phyloP scores from a whole-genome alignment of 2,888 invertebrate species.

The Dione vanillae region DNA sequence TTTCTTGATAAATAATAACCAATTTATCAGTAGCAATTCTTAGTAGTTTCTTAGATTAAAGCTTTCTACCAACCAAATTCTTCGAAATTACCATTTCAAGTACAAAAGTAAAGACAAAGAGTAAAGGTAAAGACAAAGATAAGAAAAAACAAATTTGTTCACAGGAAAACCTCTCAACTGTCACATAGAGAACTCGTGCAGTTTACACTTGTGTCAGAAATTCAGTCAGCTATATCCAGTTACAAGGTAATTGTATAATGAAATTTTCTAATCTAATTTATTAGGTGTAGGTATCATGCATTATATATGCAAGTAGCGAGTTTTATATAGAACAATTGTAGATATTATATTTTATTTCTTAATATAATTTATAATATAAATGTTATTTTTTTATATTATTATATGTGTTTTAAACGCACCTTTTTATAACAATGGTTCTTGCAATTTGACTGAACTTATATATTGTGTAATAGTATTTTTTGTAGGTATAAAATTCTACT shows the following conservation, averaged over 20 bases:
- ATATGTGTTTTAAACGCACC: background rate
- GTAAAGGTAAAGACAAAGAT: no score
- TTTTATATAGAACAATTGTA: background rate
- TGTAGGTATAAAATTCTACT: background rate
- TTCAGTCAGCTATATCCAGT: slow-evolving; percentile 93
- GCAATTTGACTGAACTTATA: background rate
- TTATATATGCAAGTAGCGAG: background rate
- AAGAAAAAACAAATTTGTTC: background rate
- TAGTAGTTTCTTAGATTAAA: no score
- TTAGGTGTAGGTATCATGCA: slow-evolving; percentile 17
- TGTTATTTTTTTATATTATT: no score
- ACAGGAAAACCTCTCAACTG: slow-evolving; percentile 88
- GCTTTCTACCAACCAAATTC: no score
- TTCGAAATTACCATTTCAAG: no score
- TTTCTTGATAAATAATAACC: no score
- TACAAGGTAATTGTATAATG: slow-evolving; percentile 76
- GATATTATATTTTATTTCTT: background rate
- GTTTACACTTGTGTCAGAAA: slow-evolving; percentile 93
- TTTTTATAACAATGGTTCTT: background rate
- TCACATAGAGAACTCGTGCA: slow-evolving; percentile 87
- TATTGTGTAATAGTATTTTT: background rate
- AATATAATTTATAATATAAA: background rate
- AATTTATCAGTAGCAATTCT: no score
- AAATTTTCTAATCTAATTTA: slow-evolving; percentile 36
- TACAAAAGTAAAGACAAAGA: no score